Conservation (phyloP, 2,797 vertebrate species). For the Heterohyrax brucei region DNA sequence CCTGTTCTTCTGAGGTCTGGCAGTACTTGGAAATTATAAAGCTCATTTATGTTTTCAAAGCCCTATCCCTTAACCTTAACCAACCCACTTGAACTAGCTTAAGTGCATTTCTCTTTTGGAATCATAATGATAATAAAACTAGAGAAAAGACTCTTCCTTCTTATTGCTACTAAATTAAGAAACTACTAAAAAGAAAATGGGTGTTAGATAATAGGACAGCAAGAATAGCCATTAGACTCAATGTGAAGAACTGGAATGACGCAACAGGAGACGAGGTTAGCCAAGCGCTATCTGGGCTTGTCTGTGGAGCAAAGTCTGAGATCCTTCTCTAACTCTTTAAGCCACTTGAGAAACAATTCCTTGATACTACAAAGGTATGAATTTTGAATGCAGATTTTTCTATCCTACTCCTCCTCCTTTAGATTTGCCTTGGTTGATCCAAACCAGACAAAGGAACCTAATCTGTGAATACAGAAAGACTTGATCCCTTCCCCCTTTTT, state of each 20-base stretch:
- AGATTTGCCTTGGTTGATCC: not conserved
- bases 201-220: not conserved
- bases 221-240: not conserved
- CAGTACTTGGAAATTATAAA: slow-evolving; percentile 4
- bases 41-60: slow-evolving; percentile 1
- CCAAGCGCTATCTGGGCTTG: not conserved
- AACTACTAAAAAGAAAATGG: not conserved
- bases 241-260: not conserved
- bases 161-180: slow-evolving; percentile 10
- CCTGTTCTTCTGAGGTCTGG: not conserved
- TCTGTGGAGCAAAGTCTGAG: not conserved
- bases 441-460: not conserved
- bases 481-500: not conserved
- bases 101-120: not conserved
- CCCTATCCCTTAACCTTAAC: not conserved
- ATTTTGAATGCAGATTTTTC: not conserved
- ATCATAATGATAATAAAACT: not conserved
- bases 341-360: not conserved
- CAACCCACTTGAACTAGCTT: not conserved
- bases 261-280: not conserved
- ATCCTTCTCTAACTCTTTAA: not conserved
- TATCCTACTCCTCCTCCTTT: not conserved
- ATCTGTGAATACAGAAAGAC: not conserved
- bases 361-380: not conserved
- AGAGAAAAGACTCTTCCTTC: not conserved